A percentile compares a stretch with the other conserved stretches of the same genome.
These are phyloP conservation scores for Lepidothrix coronata DNA, from an alignment of 2,113 vertebrate species.

Conservation along the genomic window DNA sequence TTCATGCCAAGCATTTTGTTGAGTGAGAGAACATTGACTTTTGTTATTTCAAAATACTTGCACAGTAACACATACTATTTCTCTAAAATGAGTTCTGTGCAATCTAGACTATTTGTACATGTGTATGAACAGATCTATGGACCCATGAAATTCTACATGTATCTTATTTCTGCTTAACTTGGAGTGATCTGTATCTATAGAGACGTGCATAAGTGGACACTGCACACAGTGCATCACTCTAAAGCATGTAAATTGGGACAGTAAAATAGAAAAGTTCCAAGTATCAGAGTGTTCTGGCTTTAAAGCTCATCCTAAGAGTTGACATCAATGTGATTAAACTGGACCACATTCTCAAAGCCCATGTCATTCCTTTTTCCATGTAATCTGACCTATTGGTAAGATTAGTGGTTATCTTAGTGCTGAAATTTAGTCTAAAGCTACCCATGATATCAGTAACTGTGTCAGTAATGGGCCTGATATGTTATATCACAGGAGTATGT, in stretches of 20 bases:
- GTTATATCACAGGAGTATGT: not conserved
- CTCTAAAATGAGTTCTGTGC: not conserved
- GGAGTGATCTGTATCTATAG: not conserved
- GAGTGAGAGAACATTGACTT: not conserved
- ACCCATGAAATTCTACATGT: not conserved
- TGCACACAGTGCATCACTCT: accelerated
- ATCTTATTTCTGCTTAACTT: not conserved
- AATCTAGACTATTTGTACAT: not conserved
- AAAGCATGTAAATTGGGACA: not conserved
- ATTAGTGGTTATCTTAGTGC: not conserved
- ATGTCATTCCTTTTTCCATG: not conserved
- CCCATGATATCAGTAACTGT: not conserved
- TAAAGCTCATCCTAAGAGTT: not conserved
- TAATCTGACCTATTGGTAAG: not conserved
- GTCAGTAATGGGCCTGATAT: not conserved
- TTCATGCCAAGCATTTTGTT: not conserved
- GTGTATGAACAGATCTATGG: not conserved
- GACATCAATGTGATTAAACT: not conserved
- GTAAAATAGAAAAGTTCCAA: not conserved
- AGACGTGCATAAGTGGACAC: not conserved
- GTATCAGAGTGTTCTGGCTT: not conserved
- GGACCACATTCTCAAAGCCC: not conserved
- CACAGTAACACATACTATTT: accelerated
- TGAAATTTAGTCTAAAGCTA: not conserved
- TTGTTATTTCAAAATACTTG: not conserved